These are phyloP conservation scores for Corbicula japonica DNA, from an alignment of 2,888 invertebrate genomes.

Conservation along the genomic window DNA sequence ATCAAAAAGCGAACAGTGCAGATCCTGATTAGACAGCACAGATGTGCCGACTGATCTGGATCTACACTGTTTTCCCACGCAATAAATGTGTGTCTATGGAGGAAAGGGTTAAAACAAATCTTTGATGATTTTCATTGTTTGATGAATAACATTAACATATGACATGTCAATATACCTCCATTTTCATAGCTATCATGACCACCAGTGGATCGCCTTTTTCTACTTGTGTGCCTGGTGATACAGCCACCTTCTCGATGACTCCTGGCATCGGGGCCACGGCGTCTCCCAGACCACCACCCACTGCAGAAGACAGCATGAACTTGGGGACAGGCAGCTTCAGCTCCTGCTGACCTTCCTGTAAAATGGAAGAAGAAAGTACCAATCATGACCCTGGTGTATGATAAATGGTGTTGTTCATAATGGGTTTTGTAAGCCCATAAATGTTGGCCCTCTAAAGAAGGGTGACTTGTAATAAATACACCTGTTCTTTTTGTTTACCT, in stretches of 20 bases:
- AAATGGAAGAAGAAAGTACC: no score
- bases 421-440: no score
- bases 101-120: not conserved
- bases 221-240: conserved; percentile 93
- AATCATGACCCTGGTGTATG: no score
- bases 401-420: no score
- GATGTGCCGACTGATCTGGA: not conserved
- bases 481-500: no score
- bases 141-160: not conserved
- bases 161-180: conserved; percentile 91
- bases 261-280: conserved; percentile 98
- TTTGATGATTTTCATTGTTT: not conserved
- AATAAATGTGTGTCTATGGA: not conserved
- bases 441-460: no score
- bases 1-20: not conserved
- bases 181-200: conserved; percentile 99
- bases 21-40: not conserved
- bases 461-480: no score
- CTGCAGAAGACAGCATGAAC: conserved; percentile 81
- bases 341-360: conserved; percentile 82
- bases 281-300: conserved; percentile 86
- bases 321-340: conserved; percentile 87
- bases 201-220: conserved; percentile 95
- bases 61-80: not conserved
- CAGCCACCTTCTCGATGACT: conserved; percentile 95